Base-by-base conservation (phyloP, 2,113 vertebrate genomes). In the Chlamydotis undulata region DNA sequence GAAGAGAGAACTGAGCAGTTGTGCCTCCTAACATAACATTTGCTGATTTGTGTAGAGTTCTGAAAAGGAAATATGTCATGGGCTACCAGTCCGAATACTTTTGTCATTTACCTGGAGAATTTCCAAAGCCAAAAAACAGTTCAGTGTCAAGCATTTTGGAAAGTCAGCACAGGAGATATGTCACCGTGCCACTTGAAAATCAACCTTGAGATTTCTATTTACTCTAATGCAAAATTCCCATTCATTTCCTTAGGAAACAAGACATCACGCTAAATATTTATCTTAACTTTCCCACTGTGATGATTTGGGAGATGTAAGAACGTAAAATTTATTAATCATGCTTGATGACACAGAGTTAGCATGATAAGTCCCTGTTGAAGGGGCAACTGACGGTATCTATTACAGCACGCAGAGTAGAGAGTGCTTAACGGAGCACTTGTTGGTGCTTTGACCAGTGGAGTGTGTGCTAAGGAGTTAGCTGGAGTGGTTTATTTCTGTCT, bases 111-210 rank as follows among this genome's bases (percentile, higher is more conserved):
- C 67, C 50, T 87, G 81, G 91, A 82, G 63, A 59, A 13, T 70
- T 91, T 94, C 86, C 89, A 94, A 89, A 94, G 41, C 37, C 74
- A 50, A 91, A 90, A 76, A 60, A 24, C 60, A 79, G 52, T 71
- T 87, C 56, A 29, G 1, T 55, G 41, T 93, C 83, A 33, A 82
- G 52, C 13, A 63, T 19, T 52, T 60, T 87, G 77, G 83, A 41
- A 87, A 91, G 65, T 79, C 89, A 60, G 28, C n/a, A 15, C 31
- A 17, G 57, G 80, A 76, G 61, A 53, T 28, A 10, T 0, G 23
- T 75, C 2, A 6, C 18, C 33, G 35, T 87, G 57, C 61, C 53
- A 29, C 74, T 76, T 76, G 61, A 69, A 95, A 89, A 53, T 53
- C 86, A 82, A 6, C 39, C 53, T 12, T n/a, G 61, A 82, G 41